Percentiles rank a stretch among this genome's conserved stretches.
Conservation (phyloP, 2,888 invertebrate genomes). For the Tryphoninae sp. region DNA sequence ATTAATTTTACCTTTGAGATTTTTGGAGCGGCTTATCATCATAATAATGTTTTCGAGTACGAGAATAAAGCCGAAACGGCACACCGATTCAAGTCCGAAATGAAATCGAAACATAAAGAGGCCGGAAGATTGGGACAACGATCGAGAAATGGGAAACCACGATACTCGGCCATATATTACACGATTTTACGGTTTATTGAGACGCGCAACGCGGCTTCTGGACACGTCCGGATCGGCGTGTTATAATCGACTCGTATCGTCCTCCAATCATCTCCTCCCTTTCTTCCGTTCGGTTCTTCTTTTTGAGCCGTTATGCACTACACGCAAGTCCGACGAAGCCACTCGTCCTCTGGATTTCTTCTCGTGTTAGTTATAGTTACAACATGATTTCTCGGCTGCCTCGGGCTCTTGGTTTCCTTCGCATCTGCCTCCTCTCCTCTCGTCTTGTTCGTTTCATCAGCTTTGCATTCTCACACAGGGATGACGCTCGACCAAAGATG, state of each 20-base stretch:
- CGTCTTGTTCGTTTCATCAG: constrained; percentile 14
- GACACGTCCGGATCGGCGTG: constrained; percentile 50
- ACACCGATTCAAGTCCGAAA: no score
- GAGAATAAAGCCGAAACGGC: no score
- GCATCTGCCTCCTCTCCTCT: constrained; percentile 38
- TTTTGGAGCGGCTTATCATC: no score
- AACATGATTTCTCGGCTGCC: constrained; percentile 60
- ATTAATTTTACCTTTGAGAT: no score
- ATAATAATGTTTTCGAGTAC: no score
- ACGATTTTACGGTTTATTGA: constrained; percentile 67
- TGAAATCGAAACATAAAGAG: constrained; percentile 27
- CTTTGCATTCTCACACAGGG: not conserved
- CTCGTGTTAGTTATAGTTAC: constrained; percentile 45
- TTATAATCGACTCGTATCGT: constrained; percentile 50
- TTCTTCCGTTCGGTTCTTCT: constrained; percentile 23
- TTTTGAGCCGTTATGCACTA: not conserved
- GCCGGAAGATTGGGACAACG: not conserved
- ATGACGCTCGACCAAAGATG: constrained; percentile 70
- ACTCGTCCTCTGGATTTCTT: constrained; percentile 13
- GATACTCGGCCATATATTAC: constrained; percentile 64
- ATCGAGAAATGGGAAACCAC: constrained; percentile 46
- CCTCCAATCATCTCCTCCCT: constrained; percentile 4
- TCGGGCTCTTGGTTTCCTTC: constrained; percentile 62
- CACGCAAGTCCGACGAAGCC: not conserved
- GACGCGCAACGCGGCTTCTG: constrained; percentile 53